Evolutionary conservation across 2,888 invertebrate species (phyloP), one percentile per base, ranked within the genome.

Genomic region (Dysmachus trigonus): DNA sequence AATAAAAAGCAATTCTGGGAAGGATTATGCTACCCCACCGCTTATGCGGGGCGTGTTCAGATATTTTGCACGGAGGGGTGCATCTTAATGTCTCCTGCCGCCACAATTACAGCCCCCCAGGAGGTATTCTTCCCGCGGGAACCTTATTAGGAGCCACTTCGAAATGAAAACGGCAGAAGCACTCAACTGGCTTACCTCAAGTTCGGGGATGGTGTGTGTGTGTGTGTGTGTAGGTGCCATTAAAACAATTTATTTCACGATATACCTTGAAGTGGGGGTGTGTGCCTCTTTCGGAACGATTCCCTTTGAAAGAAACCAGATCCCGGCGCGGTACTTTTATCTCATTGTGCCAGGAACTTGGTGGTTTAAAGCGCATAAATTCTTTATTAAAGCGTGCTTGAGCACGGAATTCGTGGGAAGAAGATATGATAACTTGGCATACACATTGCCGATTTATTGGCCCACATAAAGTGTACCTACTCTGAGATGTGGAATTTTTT

Each of bases 211-310:
- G 15, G 51, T n/a, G 47, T 51, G n/a, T n/a, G n/a, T n/a, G n/a
- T n/a, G 13, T 13, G 47, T 62, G 62, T 62, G 31, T 51, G 51
- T 79, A n/a, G n/a, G n/a, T n/a, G n/a, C n/a, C 31, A 79, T 79
- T 79, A 79, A 79, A 47, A 79, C 79, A 79, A 79, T 79, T 79
- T 79, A 79, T 47, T 30, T 79, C n/a, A 79, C 79, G 31, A 27
- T 41, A 27, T 41, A 31, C 47, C 51, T 79, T 51, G 13, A 79
- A 22, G 62, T 62, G 62, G 27, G 62, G 27, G 62, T 27, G 27
- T 62, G 2, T 62, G 22, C 27, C 62, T 62, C 18, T 22, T 6
- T 62, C 62, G 62, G 62, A 62, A 62, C 62, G n/a, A 7, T 18
- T 27, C 13, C 41, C 27, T 41, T 18, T 79, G 38, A 47, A n/a